Base-by-base conservation (phyloP, 2,888 invertebrate genomes). In the Drosophila kambysellisi region DNA sequence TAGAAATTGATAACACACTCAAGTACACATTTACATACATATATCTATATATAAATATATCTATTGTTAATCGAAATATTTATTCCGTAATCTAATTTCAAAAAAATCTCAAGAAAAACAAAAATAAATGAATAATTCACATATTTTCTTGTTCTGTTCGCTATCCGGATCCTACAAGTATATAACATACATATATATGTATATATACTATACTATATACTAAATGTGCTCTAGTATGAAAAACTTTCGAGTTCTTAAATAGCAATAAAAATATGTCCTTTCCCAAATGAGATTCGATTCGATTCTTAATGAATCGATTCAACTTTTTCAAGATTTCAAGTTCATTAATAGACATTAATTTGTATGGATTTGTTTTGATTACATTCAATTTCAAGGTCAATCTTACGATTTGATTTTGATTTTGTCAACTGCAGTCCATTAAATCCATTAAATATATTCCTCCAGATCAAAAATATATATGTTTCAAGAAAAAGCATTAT, bases 391-490 rank as follows among this genome's bases (percentile, higher is more conserved):
- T 32, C 11, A 30, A 51, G 29, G 35, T 17, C 33, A 20, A 32
- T 32, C 20, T 33, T 7, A 8, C 17, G n/a, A 41, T 33, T 48
- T 12, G 20, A 25, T 25, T 25, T n/a, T 43, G 53, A 65, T 41
- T 61, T 61, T 51, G 33, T 8, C 39, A 33, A 25, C 17, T 33
- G 32, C 25, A 64, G 58, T 37, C 35, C 50, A 25, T 58, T 25
- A 25, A 20, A 20, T 46, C 20, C 48, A 53, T 52, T 30, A 5
- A 11, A 11, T 17, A 54, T 2, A 17, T 15, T 3, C 17, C 35
- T 9, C 35, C 29, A 39, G 29, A 56, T 29, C 11, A 37, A 11
- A 37, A 11, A 29, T 25, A 39, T 48, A 25, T 41, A 33, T 7
- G 15, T 20, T 51, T 7, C 12, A 33, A 20, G 20, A 35, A 17